Conservation (phyloP, 2,888 invertebrate genomes). For the Tipula vernalis region DNA sequence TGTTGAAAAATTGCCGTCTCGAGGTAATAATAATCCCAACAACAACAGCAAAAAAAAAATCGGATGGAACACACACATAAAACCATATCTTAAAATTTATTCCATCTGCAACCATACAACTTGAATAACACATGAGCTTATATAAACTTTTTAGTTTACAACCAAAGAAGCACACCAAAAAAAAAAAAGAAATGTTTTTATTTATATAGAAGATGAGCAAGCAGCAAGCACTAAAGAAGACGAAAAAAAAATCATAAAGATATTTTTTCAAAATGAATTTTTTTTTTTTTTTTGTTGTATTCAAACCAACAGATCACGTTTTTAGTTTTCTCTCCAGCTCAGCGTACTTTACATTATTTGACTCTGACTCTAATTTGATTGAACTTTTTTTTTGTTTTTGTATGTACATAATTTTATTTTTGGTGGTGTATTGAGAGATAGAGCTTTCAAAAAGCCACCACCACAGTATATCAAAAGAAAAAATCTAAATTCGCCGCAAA, state of each 20-base stretch:
- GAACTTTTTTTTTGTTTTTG: background rate
- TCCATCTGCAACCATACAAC: slow-evolving; percentile 9
- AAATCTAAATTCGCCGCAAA: background rate
- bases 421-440: background rate
- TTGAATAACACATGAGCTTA: slow-evolving; percentile 9
- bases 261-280: background rate
- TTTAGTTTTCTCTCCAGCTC: background rate
- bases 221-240: background rate
- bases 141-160: background rate
- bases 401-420: too few species aligned
- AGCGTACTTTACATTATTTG: background rate
- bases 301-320: slow-evolving; percentile 7
- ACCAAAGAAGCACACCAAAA: background rate
- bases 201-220: background rate
- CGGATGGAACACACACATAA: background rate
- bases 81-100: slow-evolving; percentile 6
- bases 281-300: background rate
- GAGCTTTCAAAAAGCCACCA: background rate
- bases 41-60: background rate
- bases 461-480: background rate
- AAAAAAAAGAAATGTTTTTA: background rate
- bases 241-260: background rate
- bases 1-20: slow-evolving; percentile 7
- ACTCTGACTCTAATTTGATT: slow-evolving; percentile 9
- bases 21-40: background rate